Conservation (phyloP, 2,113 vertebrate genomes). For the Calypte anna region DNA sequence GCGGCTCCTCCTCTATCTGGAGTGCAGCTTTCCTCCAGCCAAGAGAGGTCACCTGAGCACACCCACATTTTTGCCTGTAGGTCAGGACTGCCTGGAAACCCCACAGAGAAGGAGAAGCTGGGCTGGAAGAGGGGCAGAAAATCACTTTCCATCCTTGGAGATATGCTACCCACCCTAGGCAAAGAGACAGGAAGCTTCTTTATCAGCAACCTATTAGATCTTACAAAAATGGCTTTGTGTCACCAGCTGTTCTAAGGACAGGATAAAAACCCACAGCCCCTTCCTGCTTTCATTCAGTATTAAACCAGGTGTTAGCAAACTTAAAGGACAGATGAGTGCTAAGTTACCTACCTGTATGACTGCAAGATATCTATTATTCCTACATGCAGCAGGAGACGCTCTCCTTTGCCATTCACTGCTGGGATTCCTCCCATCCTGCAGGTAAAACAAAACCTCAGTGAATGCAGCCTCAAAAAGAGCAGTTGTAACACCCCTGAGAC, state of each 20-base stretch:
- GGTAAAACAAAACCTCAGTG: not conserved
- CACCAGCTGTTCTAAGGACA: not conserved
- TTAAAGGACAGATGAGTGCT: not conserved
- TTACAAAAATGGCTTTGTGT: not conserved
- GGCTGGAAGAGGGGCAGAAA: not conserved
- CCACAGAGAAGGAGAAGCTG: not conserved
- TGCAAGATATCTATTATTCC: constrained; percentile 97
- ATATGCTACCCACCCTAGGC: not conserved
- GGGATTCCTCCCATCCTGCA: constrained; percentile 97
- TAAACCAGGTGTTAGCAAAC: not conserved
- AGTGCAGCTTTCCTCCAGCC: not conserved
- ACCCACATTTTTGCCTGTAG: not conserved
- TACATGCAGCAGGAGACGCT: constrained; percentile 91
- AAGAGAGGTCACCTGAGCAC: not conserved
- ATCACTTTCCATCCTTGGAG: not conserved
- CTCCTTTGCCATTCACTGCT: constrained; percentile 92
- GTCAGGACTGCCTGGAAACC: not conserved
- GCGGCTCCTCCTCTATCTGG: rapidly evolving
- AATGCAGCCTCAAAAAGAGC: not conserved
- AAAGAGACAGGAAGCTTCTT: not conserved
- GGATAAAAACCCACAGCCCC: not conserved
- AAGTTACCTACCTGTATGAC: constrained; percentile 88
- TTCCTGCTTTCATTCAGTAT: not conserved
- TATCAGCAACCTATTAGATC: not conserved
- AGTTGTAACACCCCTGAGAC: not conserved